A percentile compares a stretch with the other conserved stretches of the same genome.
phyloP scores from a whole-genome alignment of 1,140 invertebrate genomes.

The Macrobrachium nipponense region DNA sequence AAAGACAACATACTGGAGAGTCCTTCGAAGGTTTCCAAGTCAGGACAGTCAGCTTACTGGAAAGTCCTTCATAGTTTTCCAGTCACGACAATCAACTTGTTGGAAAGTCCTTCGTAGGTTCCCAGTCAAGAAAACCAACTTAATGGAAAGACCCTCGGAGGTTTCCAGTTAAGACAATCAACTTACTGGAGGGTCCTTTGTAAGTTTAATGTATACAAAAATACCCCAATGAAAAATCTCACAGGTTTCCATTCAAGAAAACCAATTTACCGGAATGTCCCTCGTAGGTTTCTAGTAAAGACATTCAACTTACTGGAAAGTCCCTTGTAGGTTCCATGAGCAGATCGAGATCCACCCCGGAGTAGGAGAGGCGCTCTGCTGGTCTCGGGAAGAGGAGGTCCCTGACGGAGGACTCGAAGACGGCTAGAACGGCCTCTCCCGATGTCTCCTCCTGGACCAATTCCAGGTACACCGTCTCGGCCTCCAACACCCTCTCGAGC shows the following conservation, averaged over 20 bases:
- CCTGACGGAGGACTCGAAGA: conserved; percentile 61
- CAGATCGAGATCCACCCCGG: conserved; percentile 58
- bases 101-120: no score
- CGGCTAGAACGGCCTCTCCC: conserved; percentile 61
- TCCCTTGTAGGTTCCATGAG: conserved; percentile 63
- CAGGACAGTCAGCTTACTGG: conserved; percentile 35
- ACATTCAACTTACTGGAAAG: conserved; percentile 50
- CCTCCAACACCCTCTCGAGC: conserved; percentile 56
- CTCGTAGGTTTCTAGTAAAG: neutral
- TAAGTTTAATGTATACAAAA: neutral
- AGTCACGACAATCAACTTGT: no score
- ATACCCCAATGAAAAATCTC: neutral
- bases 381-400: conserved; percentile 59
- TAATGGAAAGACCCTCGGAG: no score
- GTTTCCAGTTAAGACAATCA: neutral
- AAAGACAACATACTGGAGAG: neutral
- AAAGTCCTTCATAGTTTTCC: conserved; percentile 58
- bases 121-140: no score
- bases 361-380: conserved; percentile 56
- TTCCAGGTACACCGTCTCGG: conserved; percentile 62
- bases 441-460: conserved; percentile 62
- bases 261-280: neutral
- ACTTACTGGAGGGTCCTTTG: neutral
- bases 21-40: neutral
- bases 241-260: neutral